Conservation (phyloP, 2,113 vertebrate genomes). For the Riparia riparia region DNA sequence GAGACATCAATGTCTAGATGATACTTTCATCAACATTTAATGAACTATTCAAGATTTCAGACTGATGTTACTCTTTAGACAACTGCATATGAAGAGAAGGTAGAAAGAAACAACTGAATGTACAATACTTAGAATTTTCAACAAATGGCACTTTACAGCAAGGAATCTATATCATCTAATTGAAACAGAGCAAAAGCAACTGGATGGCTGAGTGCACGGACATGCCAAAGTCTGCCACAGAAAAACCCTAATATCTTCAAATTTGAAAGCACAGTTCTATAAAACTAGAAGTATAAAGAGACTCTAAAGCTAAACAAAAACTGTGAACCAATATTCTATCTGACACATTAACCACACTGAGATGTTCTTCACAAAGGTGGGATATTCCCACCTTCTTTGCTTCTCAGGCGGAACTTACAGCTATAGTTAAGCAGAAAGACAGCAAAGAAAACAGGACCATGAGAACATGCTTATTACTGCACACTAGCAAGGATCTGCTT, state of each 20-base stretch:
- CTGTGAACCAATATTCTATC: background rate
- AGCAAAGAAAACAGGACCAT: background rate
- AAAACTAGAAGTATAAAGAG: background rate
- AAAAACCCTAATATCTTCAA: background rate
- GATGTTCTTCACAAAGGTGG: background rate
- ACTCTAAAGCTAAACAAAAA: background rate
- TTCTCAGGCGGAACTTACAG: background rate
- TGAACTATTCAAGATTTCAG: background rate
- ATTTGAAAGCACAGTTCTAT: background rate
- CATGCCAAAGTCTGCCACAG: background rate
- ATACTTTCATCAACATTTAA: background rate
- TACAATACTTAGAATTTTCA: background rate
- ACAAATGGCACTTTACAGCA: slow-evolving; percentile 43
- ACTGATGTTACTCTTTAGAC: background rate
- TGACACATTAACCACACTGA: background rate
- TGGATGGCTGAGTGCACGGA: background rate
- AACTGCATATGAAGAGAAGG: background rate
- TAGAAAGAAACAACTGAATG: background rate
- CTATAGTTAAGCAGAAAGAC: background rate
- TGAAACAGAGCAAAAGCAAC: background rate
- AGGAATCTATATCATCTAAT: background rate
- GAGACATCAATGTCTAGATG: background rate
- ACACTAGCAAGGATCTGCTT: background rate
- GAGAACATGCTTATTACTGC: background rate
- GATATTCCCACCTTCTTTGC: background rate